These are phyloP conservation scores for Pemphigus obesinymphae DNA, from an alignment of 1,140 invertebrate species.

Conservation along the genomic window DNA sequence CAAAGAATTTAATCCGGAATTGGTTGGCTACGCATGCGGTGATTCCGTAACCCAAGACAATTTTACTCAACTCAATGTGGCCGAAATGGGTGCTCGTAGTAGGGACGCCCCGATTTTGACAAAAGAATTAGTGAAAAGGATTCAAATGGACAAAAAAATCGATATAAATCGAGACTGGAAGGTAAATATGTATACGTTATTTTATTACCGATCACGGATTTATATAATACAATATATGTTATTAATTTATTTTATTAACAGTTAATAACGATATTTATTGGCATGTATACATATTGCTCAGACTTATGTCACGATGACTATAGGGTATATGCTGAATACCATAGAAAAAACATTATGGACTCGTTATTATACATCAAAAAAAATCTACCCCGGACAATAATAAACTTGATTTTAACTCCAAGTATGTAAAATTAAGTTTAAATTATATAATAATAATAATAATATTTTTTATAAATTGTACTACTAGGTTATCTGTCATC, in stretches of 20 bases:
- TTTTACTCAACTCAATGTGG: constrained; percentile 59
- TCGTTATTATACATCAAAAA: constrained; percentile 64
- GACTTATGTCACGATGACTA: constrained; percentile 64
- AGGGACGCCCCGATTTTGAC: constrained; percentile 62
- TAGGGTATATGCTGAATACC: constrained; percentile 54
- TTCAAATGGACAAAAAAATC: constrained; percentile 58
- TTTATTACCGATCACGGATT: too few species aligned
- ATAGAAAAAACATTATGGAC: constrained; percentile 59
- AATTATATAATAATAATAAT: neutral
- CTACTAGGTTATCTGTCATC: too few species aligned
- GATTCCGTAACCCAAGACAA: constrained; percentile 54
- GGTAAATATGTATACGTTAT: constrained; percentile 49
- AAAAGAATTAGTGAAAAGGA: constrained; percentile 56
- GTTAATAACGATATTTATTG: constrained; percentile 74
- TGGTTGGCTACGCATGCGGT: constrained; percentile 57
- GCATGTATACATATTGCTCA: constrained; percentile 79
- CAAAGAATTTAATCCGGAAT: constrained; percentile 62
- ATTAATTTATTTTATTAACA: constrained; percentile 43
- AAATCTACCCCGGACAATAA: constrained; percentile 65
- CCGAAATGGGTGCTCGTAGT: constrained; percentile 59
- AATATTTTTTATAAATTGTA: too few species aligned
- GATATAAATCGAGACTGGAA: constrained; percentile 66
- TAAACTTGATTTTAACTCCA: constrained; percentile 72
- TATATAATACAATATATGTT: too few species aligned
- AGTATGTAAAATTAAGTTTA: constrained; percentile 54